Percentiles rank a stretch among this genome's conserved stretches.
Evolutionary conservation across 2,113 vertebrate species (phyloP).

Genomic region (Microcebus murinus): DNA sequence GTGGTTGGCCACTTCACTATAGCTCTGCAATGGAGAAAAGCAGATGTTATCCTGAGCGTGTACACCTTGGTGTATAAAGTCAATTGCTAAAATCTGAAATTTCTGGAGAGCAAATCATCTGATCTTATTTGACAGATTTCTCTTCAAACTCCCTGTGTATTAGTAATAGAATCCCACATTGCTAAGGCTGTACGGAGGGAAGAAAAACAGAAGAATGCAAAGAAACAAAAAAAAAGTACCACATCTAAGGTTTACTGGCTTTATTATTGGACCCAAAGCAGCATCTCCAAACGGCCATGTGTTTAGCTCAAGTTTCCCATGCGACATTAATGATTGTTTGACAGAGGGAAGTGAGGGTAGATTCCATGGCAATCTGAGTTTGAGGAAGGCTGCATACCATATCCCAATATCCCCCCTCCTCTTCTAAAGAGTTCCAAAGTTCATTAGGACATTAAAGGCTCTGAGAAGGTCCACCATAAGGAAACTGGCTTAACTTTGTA

Average conservation of each 20-base stretch:
- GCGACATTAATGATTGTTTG: neutral
- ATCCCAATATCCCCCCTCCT: neutral
- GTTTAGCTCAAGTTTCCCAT: neutral
- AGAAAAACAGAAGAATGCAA: neutral
- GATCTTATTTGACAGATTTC: neutral
- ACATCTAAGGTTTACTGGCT: neutral
- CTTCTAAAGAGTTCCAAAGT: neutral
- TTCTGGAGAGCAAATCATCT: neutral
- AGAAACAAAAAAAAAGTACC: neutral
- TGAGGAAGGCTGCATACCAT: neutral
- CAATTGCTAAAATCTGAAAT: neutral
- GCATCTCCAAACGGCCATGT: neutral
- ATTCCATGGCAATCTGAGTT: neutral
- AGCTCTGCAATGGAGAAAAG: constrained; percentile 76
- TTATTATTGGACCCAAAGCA: neutral
- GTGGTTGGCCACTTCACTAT: constrained; percentile 83
- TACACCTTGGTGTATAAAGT: neutral
- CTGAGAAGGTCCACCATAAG: neutral
- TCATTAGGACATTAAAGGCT: neutral
- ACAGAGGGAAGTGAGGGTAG: neutral
- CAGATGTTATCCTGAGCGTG: neutral
- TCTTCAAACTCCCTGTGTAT: neutral
- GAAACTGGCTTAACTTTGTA: neutral
- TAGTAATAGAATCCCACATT: neutral
- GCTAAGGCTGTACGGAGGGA: neutral